These are phyloP conservation scores for Caenorhabditis sp. DNA, from an alignment of 2,888 invertebrate genomes.

Conservation along the genomic window DNA sequence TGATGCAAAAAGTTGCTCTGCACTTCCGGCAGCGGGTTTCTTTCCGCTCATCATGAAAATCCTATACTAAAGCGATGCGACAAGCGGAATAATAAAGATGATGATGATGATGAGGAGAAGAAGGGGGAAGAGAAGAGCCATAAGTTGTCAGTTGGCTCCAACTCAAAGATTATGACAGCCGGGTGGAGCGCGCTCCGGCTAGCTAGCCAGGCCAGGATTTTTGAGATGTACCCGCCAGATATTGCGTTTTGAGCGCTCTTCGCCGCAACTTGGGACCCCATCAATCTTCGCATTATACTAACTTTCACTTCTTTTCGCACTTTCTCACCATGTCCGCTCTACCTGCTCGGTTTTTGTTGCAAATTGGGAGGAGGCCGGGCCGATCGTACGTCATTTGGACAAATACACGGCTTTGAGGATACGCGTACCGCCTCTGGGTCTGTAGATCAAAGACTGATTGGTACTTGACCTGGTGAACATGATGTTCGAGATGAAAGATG, in stretches of 20 bases:
- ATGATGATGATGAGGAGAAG: too few species aligned
- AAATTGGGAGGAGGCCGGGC: too few species aligned
- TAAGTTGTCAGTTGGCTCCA: slow-evolving; percentile 62
- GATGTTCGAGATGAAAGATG: slow-evolving; percentile 25
- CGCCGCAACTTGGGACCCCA: slow-evolving; percentile 23
- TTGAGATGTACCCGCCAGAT: slow-evolving; percentile 54
- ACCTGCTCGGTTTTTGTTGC: neutral
- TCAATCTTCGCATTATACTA: slow-evolving; percentile 62
- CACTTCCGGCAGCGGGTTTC: too few species aligned
- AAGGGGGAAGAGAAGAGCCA: slow-evolving; percentile 19
- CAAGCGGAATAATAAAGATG: slow-evolving; percentile 38
- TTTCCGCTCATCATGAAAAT: slow-evolving; percentile 6
- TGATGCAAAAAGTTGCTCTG: too few species aligned
- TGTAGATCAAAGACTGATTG: slow-evolving; percentile 55
- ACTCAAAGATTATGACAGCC: slow-evolving; percentile 61
- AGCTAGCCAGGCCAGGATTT: too few species aligned
- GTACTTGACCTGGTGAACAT: slow-evolving; percentile 52
- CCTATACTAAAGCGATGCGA: neutral
- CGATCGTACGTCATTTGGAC: slow-evolving; percentile 12
- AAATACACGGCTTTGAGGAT: neutral
- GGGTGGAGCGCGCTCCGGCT: neutral
- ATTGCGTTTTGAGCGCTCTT: slow-evolving; percentile 33
- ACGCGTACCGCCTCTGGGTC: too few species aligned
- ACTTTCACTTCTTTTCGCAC: slow-evolving; percentile 57
- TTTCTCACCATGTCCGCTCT: slow-evolving; percentile 5